These are phyloP conservation scores for Sipunculus nudus DNA, from an alignment of 2,888 invertebrate species.

Conservation along the genomic window DNA sequence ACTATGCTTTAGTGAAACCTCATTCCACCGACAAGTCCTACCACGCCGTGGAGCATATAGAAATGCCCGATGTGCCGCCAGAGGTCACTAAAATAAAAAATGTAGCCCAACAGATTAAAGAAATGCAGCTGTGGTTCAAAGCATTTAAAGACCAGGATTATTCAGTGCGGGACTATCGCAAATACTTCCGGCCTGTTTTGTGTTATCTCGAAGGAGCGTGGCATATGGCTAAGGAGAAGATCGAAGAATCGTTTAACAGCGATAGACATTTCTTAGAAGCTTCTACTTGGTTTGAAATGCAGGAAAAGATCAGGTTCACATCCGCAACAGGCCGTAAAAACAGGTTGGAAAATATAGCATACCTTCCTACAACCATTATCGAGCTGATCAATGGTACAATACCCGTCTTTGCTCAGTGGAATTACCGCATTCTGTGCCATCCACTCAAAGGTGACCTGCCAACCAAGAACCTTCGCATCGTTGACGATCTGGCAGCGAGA, in stretches of 20 bases:
- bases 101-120: conserved; percentile 36
- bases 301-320: conserved; percentile 48
- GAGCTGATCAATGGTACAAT: conserved; percentile 32
- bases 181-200: conserved; percentile 53
- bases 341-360: conserved; percentile 46
- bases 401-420: too few species aligned
- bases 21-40: conserved; percentile 33
- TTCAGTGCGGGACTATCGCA: conserved; percentile 43
- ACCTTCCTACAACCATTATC: conserved; percentile 48
- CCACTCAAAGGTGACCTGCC: conserved; percentile 32
- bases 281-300: conserved; percentile 45
- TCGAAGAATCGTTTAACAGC: conserved; percentile 51
- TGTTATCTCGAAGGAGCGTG: conserved; percentile 56
- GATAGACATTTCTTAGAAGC: conserved; percentile 52
- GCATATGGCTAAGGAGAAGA: conserved; percentile 43
- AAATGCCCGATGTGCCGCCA: conserved; percentile 54
- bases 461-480: conserved; percentile 34
- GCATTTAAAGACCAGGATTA: conserved; percentile 50
- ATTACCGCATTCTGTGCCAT: conserved; percentile 45
- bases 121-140: conserved; percentile 55
- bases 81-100: conserved; percentile 16
- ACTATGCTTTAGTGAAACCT: conserved; percentile 42
- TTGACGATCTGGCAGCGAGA: conserved; percentile 45
- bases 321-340: conserved; percentile 47
- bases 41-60: conserved; percentile 46